These are phyloP conservation scores for Agrenia bidenticulata DNA, from an alignment of 2,888 invertebrate genomes.

Conservation along the genomic window DNA sequence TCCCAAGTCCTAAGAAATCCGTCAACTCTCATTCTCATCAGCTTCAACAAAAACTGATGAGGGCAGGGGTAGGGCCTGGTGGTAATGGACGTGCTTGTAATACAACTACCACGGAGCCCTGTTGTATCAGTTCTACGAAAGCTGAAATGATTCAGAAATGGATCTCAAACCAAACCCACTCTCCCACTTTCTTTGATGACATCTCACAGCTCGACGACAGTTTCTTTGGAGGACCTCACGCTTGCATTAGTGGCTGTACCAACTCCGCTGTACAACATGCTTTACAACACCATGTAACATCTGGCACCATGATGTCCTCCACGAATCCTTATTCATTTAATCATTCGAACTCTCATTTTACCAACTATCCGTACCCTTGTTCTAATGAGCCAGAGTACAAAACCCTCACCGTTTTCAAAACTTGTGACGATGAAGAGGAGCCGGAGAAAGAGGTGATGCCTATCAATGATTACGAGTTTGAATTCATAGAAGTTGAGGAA, in stretches of 20 bases:
- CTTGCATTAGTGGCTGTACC: constrained; percentile 10
- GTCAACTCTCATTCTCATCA: constrained; percentile 20
- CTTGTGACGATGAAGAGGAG: constrained; percentile 60
- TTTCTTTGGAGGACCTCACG: constrained; percentile 19
- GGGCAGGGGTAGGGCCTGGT: constrained; percentile 13
- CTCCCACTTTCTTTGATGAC: constrained; percentile 42
- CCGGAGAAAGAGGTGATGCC: constrained; percentile 53
- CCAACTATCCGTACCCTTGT: neutral
- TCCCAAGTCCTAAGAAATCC: constrained; percentile 51
- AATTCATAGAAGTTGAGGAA: constrained; percentile 78
- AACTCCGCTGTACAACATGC: neutral
- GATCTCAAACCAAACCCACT: constrained; percentile 51
- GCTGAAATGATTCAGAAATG: constrained; percentile 53
- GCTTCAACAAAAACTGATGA: constrained; percentile 13
- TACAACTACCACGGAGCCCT: constrained; percentile 56
- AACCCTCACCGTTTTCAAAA: constrained; percentile 67
- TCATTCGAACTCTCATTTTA: neutral
- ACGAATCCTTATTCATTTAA: neutral
- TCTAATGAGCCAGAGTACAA: constrained; percentile 56
- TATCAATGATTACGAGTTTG: constrained; percentile 71
- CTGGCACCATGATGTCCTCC: neutral
- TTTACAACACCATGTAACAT: neutral
- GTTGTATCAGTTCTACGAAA: constrained; percentile 47
- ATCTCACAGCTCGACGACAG: constrained; percentile 18
- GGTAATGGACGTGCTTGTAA: constrained; percentile 20